These are phyloP conservation scores for Kryptopterus vitreolus DNA, from an alignment of 2,797 vertebrate species.

Conservation along the genomic window DNA sequence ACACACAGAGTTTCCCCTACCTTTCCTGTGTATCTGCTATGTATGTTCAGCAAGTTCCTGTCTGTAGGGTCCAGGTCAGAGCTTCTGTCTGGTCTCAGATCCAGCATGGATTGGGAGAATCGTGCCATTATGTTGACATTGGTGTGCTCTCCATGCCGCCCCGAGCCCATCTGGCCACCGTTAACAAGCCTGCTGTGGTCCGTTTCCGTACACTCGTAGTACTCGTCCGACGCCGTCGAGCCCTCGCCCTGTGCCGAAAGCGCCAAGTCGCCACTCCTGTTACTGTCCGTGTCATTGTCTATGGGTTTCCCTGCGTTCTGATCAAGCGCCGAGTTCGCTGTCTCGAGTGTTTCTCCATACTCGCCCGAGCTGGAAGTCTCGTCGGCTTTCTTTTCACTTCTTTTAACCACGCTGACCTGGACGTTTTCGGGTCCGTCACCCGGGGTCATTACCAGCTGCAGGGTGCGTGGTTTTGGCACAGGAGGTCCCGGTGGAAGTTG, in stretches of 20 bases:
- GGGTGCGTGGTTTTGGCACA: conserved; percentile 85
- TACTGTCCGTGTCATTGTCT: conserved; percentile 71
- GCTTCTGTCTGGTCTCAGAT: conserved; percentile 66
- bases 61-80: conserved; percentile 67
- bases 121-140: conserved; percentile 81
- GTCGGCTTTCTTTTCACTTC: conserved; percentile 43
- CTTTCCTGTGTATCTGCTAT: conserved; percentile 67
- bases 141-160: conserved; percentile 58
- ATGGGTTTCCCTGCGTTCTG: conserved; percentile 27
- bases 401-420: conserved; percentile 67
- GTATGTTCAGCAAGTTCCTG: conserved; percentile 58
- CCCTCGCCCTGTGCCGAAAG: conserved; percentile 73
- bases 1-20: conserved; percentile 57
- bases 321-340: conserved; percentile 12
- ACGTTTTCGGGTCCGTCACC: conserved; percentile 47
- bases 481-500: conserved; percentile 61
- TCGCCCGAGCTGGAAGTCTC: conserved; percentile 26
- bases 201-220: conserved; percentile 75
- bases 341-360: conserved; percentile 2
- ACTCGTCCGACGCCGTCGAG: conserved; percentile 87
- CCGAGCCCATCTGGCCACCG: conserved; percentile 66
- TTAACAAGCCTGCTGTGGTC: conserved; percentile 58
- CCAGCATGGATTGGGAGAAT: conserved; percentile 80
- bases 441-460: conserved; percentile 71
- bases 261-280: conserved; percentile 74